Base-by-base conservation (phyloP, 2,888 invertebrate genomes). In the Argyra leucocephala region DNA sequence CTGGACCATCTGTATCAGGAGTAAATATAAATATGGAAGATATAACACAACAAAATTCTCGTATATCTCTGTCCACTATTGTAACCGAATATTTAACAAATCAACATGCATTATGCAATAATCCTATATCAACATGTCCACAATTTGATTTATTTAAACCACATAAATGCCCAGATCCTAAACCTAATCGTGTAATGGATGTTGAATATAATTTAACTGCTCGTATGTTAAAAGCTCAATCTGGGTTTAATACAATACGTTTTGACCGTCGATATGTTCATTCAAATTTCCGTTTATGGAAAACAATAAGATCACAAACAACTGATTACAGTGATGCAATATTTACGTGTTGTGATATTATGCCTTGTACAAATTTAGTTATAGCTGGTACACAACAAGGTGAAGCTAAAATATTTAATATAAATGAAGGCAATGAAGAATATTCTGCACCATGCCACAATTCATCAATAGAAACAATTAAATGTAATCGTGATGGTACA, bases 91-190 rank as follows among this genome's bases (percentile, higher is more conserved):
- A 97, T 81, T 84, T 98, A 64, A 90, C 95, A 72, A 95, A 96
- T 81, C 98, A 99, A 79, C 99, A 99, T 81, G 90, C 96, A n/a
- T 82, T 94, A 9, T 99, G 99, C 82, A 93, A 92, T 81, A 95
- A 97, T 80, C 99, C 99, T 0, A 95, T 99, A 82, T 91, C 93
- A 37, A 96, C 96, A 0, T 98, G 97, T 80, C 97, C 98, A 0
- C 93, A 94, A 76, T 98, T 98, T 76, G 94, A 95, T 77, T 82
- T 98, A 57, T 93, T 95, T 75, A 92, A 92, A 70, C 96, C 96
- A 0, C 98, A 99, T 82, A 91, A 93, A 74, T 99, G 98, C 79
- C 98, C 98, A 1, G 93, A 93, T 80, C 90, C 91, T 0, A 85
- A 86, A 72, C 86, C 87, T 64, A 79, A 76, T 66, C 75, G 78